Evolutionary conservation across 2,888 invertebrate species (phyloP).

Genomic region (Morinoia aosen): DNA sequence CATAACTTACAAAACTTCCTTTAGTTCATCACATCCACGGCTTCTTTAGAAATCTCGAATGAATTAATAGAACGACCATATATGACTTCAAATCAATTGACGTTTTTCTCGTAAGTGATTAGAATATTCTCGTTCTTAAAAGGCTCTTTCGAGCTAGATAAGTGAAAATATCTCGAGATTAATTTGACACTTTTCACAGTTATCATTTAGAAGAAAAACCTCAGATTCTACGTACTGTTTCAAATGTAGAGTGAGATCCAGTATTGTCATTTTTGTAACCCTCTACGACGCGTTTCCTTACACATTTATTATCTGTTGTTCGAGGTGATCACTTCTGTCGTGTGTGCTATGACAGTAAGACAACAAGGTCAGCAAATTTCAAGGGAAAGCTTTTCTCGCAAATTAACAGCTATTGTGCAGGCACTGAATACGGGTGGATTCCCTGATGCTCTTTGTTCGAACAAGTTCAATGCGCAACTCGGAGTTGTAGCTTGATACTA

Average conservation of each 20-base stretch:
- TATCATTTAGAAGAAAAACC: neutral
- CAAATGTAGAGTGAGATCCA: neutral
- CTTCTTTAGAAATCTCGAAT: too few species aligned
- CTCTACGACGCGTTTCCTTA: neutral
- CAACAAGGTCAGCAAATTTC: neutral
- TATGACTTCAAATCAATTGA: too few species aligned
- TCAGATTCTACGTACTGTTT: too few species aligned
- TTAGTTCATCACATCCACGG: too few species aligned
- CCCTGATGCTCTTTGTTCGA: neutral
- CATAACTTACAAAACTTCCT: too few species aligned
- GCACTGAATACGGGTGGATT: neutral
- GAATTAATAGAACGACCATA: too few species aligned
- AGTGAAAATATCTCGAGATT: too few species aligned
- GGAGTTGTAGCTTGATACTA: neutral
- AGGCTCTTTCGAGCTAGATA: too few species aligned
- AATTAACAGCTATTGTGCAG: slow-evolving; percentile 1
- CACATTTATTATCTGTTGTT: neutral
- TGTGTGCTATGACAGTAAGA: neutral
- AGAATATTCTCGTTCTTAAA: too few species aligned
- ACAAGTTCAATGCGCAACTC: neutral
- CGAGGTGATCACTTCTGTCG: neutral
- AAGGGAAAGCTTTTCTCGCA: neutral
- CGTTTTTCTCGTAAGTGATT: too few species aligned
- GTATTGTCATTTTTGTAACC: neutral
- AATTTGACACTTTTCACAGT: neutral